Evolutionary conservation across 2,888 invertebrate species (phyloP).

Genomic region (Eilema sororculum): DNA sequence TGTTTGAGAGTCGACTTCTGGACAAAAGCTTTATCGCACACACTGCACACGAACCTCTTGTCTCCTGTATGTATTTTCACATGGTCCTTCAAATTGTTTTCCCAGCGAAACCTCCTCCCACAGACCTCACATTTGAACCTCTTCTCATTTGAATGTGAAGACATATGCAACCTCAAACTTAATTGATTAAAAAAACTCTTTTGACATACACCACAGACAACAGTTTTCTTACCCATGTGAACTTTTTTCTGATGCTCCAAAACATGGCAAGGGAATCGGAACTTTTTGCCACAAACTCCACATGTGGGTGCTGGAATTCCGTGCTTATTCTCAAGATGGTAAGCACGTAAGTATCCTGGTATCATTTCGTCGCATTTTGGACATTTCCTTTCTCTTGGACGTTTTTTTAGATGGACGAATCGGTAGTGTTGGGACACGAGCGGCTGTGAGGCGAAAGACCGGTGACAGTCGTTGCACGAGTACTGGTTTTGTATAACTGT

Average conservation of each 20-base stretch:
- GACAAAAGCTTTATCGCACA: conserved; percentile 75
- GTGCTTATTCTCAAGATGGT: conserved; percentile 67
- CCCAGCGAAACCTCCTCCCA: conserved; percentile 52
- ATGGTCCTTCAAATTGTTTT: conserved; percentile 59
- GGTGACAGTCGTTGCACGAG: conserved; percentile 61
- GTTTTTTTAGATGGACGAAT: conserved; percentile 65
- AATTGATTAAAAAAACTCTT: conserved; percentile 72
- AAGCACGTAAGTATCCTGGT: conserved; percentile 58
- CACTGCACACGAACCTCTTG: conserved; percentile 69
- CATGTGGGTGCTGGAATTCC: conserved; percentile 69
- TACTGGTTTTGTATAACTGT: conserved; percentile 49
- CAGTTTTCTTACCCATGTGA: conserved; percentile 70
- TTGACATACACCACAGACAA: conserved; percentile 79
- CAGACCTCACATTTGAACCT: conserved; percentile 55
- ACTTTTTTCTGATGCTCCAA: conserved; percentile 65
- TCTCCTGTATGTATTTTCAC: conserved; percentile 65
- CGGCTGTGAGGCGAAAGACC: conserved; percentile 59
- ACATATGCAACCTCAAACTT: conserved; percentile 57
- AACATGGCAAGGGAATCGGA: conserved; percentile 63
- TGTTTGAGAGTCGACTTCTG: conserved; percentile 73
- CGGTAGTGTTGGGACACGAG: conserved; percentile 69
- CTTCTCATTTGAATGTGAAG: conserved; percentile 50
- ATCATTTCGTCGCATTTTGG: conserved; percentile 63
- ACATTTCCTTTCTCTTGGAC: conserved; percentile 62
- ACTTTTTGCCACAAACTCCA: conserved; percentile 68